Conservation (phyloP, 2,888 invertebrate genomes). For the Folsomia manolachei region DNA sequence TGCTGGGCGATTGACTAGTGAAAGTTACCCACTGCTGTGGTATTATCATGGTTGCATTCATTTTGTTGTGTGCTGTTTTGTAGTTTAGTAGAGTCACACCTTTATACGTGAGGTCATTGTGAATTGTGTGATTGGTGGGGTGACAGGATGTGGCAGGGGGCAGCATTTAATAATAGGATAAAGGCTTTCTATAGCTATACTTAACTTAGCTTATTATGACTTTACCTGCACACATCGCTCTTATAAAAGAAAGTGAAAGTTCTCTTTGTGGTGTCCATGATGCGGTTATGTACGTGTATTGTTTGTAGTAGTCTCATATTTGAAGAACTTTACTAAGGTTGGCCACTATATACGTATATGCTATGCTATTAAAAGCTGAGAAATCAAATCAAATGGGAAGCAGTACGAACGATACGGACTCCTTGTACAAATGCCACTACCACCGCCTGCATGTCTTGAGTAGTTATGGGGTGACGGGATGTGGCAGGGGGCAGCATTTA, state of each 20-base stretch:
- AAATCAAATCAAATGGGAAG: constrained; percentile 1
- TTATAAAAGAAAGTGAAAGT: no score
- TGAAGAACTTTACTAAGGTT: no score
- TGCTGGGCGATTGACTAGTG: background rate
- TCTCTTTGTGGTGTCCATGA: no score
- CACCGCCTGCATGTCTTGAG: background rate
- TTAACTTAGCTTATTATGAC: no score
- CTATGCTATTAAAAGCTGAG: constrained; percentile 8
- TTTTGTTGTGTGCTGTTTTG: no score
- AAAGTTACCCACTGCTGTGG: background rate
- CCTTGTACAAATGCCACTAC: background rate
- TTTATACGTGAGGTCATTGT: background rate
- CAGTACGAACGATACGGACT: no score
- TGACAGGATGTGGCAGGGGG: background rate
- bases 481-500: background rate
- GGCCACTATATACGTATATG: no score
- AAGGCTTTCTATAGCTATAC: no score
- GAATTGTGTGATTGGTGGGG: background rate
- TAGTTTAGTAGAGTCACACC: no score
- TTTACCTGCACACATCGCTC: no score
- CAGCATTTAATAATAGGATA: background rate
- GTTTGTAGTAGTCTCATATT: no score
- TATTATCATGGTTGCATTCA: background rate
- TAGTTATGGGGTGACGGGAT: background rate
- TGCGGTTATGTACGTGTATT: no score